These are phyloP conservation scores for Coleophora deauratella DNA, from an alignment of 2,888 invertebrate species.

Conservation along the genomic window DNA sequence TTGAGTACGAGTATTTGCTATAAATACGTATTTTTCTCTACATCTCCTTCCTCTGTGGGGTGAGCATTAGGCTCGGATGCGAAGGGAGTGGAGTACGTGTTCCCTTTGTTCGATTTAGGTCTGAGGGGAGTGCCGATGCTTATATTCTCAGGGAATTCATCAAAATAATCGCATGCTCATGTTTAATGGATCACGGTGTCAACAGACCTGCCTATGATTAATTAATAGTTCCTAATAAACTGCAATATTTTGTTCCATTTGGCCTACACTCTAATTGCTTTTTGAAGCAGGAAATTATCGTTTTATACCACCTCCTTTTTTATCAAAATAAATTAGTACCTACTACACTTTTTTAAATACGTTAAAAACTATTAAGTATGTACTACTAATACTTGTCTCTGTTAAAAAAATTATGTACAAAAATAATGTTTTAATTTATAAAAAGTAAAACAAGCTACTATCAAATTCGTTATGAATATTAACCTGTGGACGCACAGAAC, in stretches of 20 bases:
- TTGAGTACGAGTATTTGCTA: slow-evolving; percentile 76
- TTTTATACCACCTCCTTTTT: no score
- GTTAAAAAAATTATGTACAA: neutral
- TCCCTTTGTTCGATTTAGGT: slow-evolving; percentile 69
- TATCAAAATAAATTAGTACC: no score
- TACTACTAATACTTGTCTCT: no score
- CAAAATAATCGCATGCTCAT: slow-evolving; percentile 67
- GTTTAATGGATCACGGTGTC: slow-evolving; percentile 63
- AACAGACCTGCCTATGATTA: slow-evolving; percentile 52
- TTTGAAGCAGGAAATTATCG: no score
- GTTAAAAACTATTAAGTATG: no score
- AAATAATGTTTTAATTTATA: neutral
- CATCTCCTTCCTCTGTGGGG: slow-evolving; percentile 58
- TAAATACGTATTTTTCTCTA: slow-evolving; percentile 74
- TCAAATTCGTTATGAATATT: slow-evolving; percentile 31
- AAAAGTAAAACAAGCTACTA: slow-evolving; percentile 11
- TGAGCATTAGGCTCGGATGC: slow-evolving; percentile 45
- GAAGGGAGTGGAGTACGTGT: slow-evolving; percentile 64
- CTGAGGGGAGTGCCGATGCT: slow-evolving; percentile 69
- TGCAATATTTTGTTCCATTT: no score
- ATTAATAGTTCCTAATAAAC: slow-evolving; percentile 20
- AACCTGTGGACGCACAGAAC: slow-evolving; percentile 26
- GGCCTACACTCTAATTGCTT: no score
- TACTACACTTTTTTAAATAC: no score
- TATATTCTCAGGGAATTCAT: slow-evolving; percentile 66